A percentile compares a stretch with the other conserved stretches of the same genome.
phyloP scores from a whole-genome alignment of 2,888 invertebrate genomes.

The Teleiodes luculella region DNA sequence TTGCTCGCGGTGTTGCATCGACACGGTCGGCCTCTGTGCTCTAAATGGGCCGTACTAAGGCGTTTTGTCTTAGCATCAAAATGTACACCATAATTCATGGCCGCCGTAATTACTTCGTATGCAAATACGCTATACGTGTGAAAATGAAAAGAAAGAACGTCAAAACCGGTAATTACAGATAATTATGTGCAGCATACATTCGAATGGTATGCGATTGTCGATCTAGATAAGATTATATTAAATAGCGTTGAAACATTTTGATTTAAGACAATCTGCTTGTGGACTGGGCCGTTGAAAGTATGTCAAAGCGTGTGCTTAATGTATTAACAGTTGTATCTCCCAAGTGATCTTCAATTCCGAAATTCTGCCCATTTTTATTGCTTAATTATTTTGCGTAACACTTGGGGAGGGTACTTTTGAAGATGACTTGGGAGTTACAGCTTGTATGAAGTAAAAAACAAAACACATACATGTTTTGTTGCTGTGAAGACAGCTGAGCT shows the following conservation, averaged over 20 bases:
- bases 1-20: conserved; percentile 64
- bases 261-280: conserved; percentile 71
- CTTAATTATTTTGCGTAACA: background rate
- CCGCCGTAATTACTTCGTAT: conserved; percentile 71
- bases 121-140: conserved; percentile 76
- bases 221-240: conserved; percentile 73
- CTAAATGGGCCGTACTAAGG: conserved; percentile 29
- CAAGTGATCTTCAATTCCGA: conserved; percentile 52
- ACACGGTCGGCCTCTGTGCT: conserved; percentile 49
- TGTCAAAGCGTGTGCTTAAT: conserved; percentile 71
- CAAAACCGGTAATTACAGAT: conserved; percentile 73
- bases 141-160: conserved; percentile 72
- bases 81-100: conserved; percentile 69
- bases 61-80: conserved; percentile 71
- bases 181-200: conserved; percentile 73
- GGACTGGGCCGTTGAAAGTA: conserved; percentile 55
- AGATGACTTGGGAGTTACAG: conserved; percentile 45
- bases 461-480: conserved; percentile 94
- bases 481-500: conserved; percentile 94
- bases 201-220: conserved; percentile 70
- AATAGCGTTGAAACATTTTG: conserved; percentile 77
- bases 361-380: background rate
- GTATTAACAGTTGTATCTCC: conserved; percentile 61
- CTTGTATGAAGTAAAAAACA: conserved; percentile 63
- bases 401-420: no score